Base-by-base conservation (phyloP, 2,888 invertebrate species). In the Ophioninae sp. region DNA sequence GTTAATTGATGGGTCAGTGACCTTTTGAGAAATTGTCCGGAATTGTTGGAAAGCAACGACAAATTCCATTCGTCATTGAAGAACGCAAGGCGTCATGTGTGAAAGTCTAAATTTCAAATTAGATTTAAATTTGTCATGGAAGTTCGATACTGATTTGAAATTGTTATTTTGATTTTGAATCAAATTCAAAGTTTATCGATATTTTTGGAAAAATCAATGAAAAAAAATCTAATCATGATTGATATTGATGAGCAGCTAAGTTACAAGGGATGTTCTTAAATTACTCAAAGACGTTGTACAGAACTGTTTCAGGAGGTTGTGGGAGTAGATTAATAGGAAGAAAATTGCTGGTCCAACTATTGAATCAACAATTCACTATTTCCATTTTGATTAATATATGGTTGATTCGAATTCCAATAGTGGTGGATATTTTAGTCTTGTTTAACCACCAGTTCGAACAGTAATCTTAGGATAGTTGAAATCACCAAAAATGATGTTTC, bases 1-100 rank as follows among this genome's bases (percentile, higher is more conserved):
- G 75, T 84, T 56, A 75, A 75, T 84, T 72, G 61, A 78, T 70
- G 67, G 57, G 62, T 75, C 74, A 81, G 81, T 75, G 81, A 74
- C 30, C 78, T n/a, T 67, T 76, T 41, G 23, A 67, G n/a, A 44
- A 81, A 81, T 75, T 78, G 79, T 64, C 30, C 30, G 44, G 65
- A 74, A 44, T 56, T 23, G 41, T 13, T 30, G 10, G 56, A 67
- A 82, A 57, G 2, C 10, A 59, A 69, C 41, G 39, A 17, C n/a
- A 69, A 23, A 61, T 80, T 74, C 13, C n/a, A 23, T 21, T 7
- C 39, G 7, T 13, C 23, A 37, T 39, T 62, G 57, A 59, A 59
- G 57, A 30, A 13, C 44, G 50, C 5, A 17, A 17, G 17, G 13
- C 50, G 13, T 17, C 50, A 10, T 50, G 6, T 13, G 50, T 17